These are phyloP conservation scores for Pollenia angustigena DNA, from an alignment of 2,888 invertebrate genomes.

Conservation along the genomic window DNA sequence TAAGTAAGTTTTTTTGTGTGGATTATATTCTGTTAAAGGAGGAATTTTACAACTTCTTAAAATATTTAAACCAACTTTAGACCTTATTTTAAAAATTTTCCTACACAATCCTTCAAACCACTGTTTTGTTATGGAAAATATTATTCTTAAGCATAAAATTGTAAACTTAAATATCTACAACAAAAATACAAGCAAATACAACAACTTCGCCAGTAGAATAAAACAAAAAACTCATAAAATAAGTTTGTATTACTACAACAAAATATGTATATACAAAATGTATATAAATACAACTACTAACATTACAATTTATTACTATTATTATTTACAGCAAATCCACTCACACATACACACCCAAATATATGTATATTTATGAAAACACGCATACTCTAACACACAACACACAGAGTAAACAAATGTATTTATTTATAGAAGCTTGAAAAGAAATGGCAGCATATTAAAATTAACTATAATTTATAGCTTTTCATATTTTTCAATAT, in stretches of 20 bases:
- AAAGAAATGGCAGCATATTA: constrained; percentile 70
- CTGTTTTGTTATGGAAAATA: constrained; percentile 6
- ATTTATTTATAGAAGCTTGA: constrained; percentile 51
- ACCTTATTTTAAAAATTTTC: too few species aligned
- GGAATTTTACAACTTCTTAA: too few species aligned
- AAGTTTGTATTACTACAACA: constrained; percentile 38
- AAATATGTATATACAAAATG: background rate
- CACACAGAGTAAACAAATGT: background rate
- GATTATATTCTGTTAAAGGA: too few species aligned
- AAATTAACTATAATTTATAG: constrained; percentile 72
- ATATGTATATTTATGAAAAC: background rate
- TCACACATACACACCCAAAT: background rate
- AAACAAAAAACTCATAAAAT: constrained; percentile 35
- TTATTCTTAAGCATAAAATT: constrained; percentile 30
- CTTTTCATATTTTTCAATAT: constrained; percentile 67
- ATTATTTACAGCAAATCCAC: constrained; percentile 54
- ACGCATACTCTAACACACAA: background rate
- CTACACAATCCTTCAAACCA: background rate
- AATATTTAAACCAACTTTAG: too few species aligned
- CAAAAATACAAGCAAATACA: background rate
- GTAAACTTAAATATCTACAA: constrained; percentile 24
- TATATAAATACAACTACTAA: constrained; percentile 42
- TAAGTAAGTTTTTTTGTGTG: too few species aligned
- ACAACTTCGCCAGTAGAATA: constrained; percentile 8
- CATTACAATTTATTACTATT: constrained; percentile 70